phyloP scores from a whole-genome alignment of 2,888 invertebrate species.

The Odontocerum albicorne region DNA sequence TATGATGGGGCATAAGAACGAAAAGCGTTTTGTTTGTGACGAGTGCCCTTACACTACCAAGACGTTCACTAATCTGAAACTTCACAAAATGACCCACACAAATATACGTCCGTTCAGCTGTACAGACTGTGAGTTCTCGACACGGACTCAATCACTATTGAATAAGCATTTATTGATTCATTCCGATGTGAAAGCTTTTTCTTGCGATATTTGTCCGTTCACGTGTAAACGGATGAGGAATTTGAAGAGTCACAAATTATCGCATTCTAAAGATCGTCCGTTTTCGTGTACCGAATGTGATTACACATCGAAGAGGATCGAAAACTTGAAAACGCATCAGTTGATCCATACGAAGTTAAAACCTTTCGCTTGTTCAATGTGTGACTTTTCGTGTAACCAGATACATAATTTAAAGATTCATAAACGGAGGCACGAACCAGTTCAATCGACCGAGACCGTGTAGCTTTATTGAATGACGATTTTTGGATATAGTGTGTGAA shows the following conservation, averaged over 20 bases:
- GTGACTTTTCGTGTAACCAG: too few species aligned
- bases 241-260: neutral
- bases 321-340: too few species aligned
- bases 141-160: neutral
- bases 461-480: too few species aligned
- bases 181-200: neutral
- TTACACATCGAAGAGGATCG: too few species aligned
- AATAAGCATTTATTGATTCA: constrained; percentile 8
- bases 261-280: neutral
- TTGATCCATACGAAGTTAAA: too few species aligned
- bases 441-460: too few species aligned
- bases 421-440: too few species aligned
- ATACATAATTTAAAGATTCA: too few species aligned
- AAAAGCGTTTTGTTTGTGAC: neutral
- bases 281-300: too few species aligned
- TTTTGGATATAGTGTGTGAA: too few species aligned
- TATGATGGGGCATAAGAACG: neutral
- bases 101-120: neutral
- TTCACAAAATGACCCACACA: constrained; percentile 3
- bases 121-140: neutral
- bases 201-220: neutral
- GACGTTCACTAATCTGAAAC: neutral
- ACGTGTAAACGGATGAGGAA: constrained; percentile 1
- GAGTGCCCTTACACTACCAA: constrained; percentile 1
- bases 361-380: too few species aligned